A percentile compares a stretch with the other conserved stretches of the same genome.
phyloP scores from a whole-genome alignment of 2,888 invertebrate genomes.

The Ichneumoninae sp. region DNA sequence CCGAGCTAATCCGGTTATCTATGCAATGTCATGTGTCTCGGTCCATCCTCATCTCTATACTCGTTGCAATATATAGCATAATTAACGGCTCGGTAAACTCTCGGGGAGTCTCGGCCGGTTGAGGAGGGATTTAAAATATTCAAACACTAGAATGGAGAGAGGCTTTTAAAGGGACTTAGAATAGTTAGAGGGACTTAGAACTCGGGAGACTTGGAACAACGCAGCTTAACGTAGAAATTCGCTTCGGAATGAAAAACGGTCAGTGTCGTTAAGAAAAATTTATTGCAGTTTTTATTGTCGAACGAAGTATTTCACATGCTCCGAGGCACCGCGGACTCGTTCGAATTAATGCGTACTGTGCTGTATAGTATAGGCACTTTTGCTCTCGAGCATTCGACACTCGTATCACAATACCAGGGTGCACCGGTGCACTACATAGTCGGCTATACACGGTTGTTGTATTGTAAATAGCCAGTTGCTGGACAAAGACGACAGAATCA shows the following conservation, averaged over 20 bases:
- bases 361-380: conserved; percentile 15
- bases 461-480: conserved; percentile 36
- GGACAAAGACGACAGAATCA: conserved; percentile 44
- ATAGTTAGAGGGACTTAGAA: too few relatives aligned
- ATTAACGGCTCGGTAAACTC: too few relatives aligned
- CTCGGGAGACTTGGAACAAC: too few relatives aligned
- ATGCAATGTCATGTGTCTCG: too few relatives aligned
- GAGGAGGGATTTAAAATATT: too few relatives aligned
- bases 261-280: background rate
- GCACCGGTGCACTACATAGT: conserved; percentile 7
- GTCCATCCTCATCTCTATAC: too few relatives aligned
- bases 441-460: conserved; percentile 23
- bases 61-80: too few relatives aligned
- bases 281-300: background rate
- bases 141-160: too few relatives aligned
- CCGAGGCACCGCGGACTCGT: conserved; percentile 33
- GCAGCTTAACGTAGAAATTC: too few relatives aligned
- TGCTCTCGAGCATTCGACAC: conserved; percentile 49
- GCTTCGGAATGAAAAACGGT: background rate
- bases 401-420: conserved; percentile 2
- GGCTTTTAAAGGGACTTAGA: too few relatives aligned
- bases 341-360: conserved; percentile 36
- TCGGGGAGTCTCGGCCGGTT: too few relatives aligned
- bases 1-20: too few relatives aligned
- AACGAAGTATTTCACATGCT: background rate